A percentile compares a stretch with the other conserved stretches of the same genome.
phyloP scores from a whole-genome alignment of 2,797 vertebrate species.

The Lithobates pipiens region DNA sequence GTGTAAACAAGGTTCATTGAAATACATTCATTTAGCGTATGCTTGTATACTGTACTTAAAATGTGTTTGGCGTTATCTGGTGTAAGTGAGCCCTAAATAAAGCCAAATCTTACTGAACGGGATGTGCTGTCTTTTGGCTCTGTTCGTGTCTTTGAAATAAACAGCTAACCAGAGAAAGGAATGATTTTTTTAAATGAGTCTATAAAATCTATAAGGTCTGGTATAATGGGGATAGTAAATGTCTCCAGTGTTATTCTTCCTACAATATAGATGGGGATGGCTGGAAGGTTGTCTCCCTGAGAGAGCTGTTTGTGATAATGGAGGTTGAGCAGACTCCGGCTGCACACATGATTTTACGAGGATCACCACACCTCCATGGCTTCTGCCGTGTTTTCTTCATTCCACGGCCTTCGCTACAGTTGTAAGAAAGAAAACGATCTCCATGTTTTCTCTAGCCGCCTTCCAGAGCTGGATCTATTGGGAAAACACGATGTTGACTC shows the following conservation, averaged over 20 bases:
- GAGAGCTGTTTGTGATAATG: conserved; percentile 32
- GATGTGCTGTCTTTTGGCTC: not conserved
- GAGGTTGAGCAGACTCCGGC: not conserved
- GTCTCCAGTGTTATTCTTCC: not conserved
- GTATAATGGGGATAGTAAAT: not conserved
- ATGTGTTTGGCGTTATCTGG: too few relatives aligned
- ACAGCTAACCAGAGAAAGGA: not conserved
- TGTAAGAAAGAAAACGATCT: conserved; percentile 33
- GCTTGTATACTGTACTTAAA: too few relatives aligned
- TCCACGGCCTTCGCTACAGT: conserved; percentile 4
- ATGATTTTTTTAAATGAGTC: not conserved
- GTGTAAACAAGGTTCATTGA: too few relatives aligned
- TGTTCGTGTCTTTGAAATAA: not conserved
- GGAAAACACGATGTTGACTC: conserved; percentile 18
- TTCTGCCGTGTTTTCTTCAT: conserved; percentile 33
- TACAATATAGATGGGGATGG: not conserved
- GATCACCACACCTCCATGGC: conserved; percentile 28
- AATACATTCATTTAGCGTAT: too few relatives aligned
- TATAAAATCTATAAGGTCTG: too few relatives aligned
- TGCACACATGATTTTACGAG: conserved; percentile 17
- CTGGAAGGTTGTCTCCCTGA: not conserved
- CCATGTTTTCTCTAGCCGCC: conserved; percentile 38
- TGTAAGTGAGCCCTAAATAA: too few relatives aligned
- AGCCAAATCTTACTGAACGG: too few relatives aligned
- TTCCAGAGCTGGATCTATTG: not conserved